These are phyloP conservation scores for Ovibos moschatus DNA, from an alignment of 2,113 vertebrate species.

Conservation along the genomic window DNA sequence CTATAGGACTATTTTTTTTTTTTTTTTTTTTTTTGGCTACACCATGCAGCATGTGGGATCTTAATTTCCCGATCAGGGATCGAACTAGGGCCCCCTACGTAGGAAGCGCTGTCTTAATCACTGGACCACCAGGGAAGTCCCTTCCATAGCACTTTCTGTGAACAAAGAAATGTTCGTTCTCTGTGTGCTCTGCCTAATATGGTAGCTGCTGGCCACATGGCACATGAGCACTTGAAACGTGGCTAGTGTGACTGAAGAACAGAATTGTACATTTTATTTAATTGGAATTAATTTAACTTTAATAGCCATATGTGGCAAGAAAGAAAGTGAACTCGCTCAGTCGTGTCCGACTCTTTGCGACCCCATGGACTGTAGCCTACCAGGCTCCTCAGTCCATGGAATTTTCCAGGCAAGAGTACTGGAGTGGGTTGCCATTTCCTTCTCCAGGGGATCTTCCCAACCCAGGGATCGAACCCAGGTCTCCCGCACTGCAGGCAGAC, in stretches of 20 bases:
- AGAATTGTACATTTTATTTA: background rate
- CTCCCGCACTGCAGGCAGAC: too few species aligned
- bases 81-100: background rate
- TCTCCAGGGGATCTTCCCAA: too few species aligned
- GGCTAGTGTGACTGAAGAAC: background rate
- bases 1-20: background rate
- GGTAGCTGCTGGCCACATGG: background rate
- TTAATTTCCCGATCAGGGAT: background rate
- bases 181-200: background rate
- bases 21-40: background rate
- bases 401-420: too few species aligned
- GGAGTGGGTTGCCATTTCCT: too few species aligned
- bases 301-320: background rate
- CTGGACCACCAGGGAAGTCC: background rate
- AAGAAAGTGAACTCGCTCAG: too few species aligned
- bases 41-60: background rate
- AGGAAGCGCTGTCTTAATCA: background rate
- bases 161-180: background rate
- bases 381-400: too few species aligned
- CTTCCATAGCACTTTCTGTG: background rate
- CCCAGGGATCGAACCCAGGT: too few species aligned
- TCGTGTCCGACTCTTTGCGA: too few species aligned
- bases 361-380: too few species aligned
- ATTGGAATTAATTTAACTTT: conserved; percentile 1
- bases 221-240: background rate